A percentile compares a stretch with the other conserved stretches of the same genome.
These are phyloP conservation scores for Archivesica marissinica DNA, from an alignment of 1,140 invertebrate species.

Conservation along the genomic window DNA sequence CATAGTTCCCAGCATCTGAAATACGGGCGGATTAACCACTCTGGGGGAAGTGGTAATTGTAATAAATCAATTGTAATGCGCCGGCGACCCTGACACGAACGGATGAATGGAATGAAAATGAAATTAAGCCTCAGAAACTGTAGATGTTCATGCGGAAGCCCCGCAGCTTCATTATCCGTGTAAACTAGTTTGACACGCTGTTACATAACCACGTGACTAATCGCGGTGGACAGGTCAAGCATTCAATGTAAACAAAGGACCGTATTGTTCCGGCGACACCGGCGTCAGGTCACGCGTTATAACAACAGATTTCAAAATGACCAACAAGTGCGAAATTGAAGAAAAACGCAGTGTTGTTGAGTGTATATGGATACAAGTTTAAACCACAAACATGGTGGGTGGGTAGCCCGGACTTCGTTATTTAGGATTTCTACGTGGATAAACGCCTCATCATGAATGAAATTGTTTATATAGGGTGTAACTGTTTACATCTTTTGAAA, in stretches of 20 bases:
- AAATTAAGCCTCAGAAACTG: conserved; percentile 6
- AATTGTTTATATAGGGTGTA: conserved; percentile 22
- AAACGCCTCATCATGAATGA: background rate
- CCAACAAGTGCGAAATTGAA: conserved; percentile 9
- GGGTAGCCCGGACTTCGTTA: background rate
- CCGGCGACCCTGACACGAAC: background rate
- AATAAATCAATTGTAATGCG: background rate
- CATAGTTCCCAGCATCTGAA: background rate
- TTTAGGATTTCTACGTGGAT: background rate
- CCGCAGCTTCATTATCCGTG: background rate
- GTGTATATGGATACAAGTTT: conserved; percentile 10
- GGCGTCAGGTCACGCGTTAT: background rate
- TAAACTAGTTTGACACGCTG: background rate
- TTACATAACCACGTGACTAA: conserved; percentile 26
- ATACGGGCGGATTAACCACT: background rate
- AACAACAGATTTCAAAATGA: background rate
- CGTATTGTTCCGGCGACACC: conserved; percentile 19
- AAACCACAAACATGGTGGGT: background rate
- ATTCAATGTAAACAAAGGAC: background rate
- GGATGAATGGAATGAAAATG: conserved; percentile 31
- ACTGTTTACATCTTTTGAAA: conserved; percentile 17
- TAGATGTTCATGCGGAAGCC: too few species aligned
- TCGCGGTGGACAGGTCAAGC: background rate
- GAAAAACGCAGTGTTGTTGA: background rate
- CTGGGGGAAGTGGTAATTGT: background rate